phyloP scores from a whole-genome alignment of 2,797 vertebrate species.

The Knipowitschia caucasica region DNA sequence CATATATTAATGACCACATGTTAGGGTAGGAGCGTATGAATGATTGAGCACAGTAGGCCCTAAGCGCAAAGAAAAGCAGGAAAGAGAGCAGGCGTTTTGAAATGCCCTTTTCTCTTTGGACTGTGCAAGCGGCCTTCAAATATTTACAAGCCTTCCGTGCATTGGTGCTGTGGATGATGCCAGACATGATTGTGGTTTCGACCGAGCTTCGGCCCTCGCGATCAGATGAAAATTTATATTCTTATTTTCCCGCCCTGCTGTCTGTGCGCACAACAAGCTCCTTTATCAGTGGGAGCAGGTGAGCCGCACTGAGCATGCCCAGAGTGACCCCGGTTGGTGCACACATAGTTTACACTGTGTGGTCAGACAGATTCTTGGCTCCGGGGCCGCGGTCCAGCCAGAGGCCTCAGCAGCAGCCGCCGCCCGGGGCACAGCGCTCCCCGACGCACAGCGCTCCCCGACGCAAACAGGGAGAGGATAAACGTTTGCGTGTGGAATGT shows the following conservation, averaged over 20 bases:
- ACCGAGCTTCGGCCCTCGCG: not conserved
- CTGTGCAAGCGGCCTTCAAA: conserved; percentile 45
- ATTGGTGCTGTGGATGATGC: conserved; percentile 24
- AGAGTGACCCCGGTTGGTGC: conserved; percentile 51
- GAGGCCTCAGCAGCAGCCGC: conserved; percentile 40
- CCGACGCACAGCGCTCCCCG: conserved; percentile 32
- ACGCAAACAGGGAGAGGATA: conserved; percentile 47
- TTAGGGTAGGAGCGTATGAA: conserved; percentile 40
- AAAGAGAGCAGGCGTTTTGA: conserved; percentile 19
- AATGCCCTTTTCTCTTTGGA: conserved; percentile 28
- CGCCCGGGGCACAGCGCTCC: conserved; percentile 31
- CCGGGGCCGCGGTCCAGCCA: conserved; percentile 18
- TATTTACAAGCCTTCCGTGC: conserved; percentile 50
- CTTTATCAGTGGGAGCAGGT: conserved; percentile 54
- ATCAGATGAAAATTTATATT: conserved; percentile 4
- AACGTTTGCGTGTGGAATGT: conserved; percentile 54
- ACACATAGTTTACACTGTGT: conserved; percentile 69
- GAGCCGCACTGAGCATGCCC: conserved; percentile 46
- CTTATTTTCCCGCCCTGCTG: conserved; percentile 3
- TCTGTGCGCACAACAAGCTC: conserved; percentile 20
- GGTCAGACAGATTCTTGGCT: conserved; percentile 64
- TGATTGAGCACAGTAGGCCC: conserved; percentile 48
- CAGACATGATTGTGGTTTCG: conserved; percentile 18
- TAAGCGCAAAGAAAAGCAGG: conserved; percentile 29
- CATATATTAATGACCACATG: conserved; percentile 59